A percentile compares a stretch with the other conserved stretches of the same genome.
Conservation (phyloP, 2,888 invertebrate species). For the Dolomedes plantarius region DNA sequence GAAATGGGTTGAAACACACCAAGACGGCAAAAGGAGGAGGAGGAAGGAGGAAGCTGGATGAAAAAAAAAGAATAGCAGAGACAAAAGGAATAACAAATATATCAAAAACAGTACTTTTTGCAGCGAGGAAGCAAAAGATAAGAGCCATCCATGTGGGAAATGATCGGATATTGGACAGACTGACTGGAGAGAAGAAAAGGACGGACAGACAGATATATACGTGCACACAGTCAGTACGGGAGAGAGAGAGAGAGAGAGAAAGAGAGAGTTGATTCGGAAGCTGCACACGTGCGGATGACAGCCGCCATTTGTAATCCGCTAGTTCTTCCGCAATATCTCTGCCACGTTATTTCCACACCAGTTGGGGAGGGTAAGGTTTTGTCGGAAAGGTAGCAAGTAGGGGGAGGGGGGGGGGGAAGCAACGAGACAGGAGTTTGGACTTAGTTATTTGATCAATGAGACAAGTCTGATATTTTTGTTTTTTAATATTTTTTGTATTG, state of each 20-base stretch:
- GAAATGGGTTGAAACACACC: too few relatives aligned
- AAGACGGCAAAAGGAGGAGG: too few relatives aligned
- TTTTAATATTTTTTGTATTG: not conserved
- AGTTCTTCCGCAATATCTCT: constrained; percentile 50
- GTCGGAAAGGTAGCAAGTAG: not conserved
- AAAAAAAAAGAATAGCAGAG: not conserved
- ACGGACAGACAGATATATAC: constrained; percentile 43
- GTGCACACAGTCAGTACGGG: constrained; percentile 14
- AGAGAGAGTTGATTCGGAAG: constrained; percentile 58
- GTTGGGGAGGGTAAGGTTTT: constrained; percentile 31
- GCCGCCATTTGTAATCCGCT: constrained; percentile 66
- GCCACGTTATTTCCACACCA: constrained; percentile 61
- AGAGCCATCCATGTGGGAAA: constrained; percentile 59
- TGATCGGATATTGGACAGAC: constrained; percentile 68
- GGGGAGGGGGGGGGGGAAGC: constrained; percentile 10
- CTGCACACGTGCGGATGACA: constrained; percentile 64
- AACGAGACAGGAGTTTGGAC: constrained; percentile 19
- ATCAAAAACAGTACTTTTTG: constrained; percentile 36
- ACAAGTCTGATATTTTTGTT: constrained; percentile 5
- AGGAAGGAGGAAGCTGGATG: too few relatives aligned
- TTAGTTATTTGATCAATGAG: constrained; percentile 63
- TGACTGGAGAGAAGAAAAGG: constrained; percentile 24
- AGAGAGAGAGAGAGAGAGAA: constrained; percentile 12
- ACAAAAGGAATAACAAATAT: constrained; percentile 40
- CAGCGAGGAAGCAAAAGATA: constrained; percentile 48